These are phyloP conservation scores for Taxidea taxus DNA, from an alignment of 2,113 vertebrate genomes.

Conservation along the genomic window DNA sequence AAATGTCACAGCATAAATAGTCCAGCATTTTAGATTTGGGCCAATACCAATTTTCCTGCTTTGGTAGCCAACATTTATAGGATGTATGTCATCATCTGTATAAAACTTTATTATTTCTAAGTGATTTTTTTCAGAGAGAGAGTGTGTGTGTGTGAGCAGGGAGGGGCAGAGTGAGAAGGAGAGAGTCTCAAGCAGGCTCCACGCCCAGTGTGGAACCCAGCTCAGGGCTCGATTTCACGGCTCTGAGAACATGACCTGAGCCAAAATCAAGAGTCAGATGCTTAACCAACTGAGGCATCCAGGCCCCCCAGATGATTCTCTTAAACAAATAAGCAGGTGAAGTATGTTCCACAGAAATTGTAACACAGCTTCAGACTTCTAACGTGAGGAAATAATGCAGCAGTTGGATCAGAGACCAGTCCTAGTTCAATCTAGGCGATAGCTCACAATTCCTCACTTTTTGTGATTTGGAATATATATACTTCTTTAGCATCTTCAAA, in stretches of 20 bases:
- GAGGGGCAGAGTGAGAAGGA: neutral
- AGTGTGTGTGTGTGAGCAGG: neutral
- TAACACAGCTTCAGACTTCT: neutral
- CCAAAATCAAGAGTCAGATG: neutral
- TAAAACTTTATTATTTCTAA: neutral
- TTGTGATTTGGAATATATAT: neutral
- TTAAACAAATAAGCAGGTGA: neutral
- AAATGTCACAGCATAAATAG: neutral
- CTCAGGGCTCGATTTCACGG: neutral
- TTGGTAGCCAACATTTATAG: neutral
- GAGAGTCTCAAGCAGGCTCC: neutral
- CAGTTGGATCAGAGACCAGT: neutral
- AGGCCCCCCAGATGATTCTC: neutral
- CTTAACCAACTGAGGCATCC: neutral
- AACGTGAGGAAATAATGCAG: neutral
- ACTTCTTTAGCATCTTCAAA: neutral
- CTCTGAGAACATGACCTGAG: neutral
- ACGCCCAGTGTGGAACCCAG: neutral
- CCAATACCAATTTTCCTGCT: neutral
- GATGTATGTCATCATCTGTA: neutral
- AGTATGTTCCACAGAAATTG: neutral
- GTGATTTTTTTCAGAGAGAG: neutral
- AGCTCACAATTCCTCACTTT: neutral
- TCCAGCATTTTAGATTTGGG: neutral
- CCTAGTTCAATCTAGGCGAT: neutral